Evolutionary conservation across 2,888 invertebrate species (phyloP), one percentile per base, ranked within the genome.

Genomic region (Drosophila greeni): DNA sequence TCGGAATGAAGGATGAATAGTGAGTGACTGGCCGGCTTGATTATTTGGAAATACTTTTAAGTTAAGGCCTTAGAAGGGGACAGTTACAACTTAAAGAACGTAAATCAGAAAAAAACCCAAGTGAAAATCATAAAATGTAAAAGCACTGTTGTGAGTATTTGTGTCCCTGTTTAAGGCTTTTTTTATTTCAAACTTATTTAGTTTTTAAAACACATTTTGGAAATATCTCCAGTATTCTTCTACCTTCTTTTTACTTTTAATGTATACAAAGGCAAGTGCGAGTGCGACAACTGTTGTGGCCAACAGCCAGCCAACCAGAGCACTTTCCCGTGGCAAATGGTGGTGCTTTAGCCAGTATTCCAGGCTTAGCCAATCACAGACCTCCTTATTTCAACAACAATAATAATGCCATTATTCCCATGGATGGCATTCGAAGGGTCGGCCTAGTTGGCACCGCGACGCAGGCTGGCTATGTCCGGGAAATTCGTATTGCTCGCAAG

Each of bases 1-100:
- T 82, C 73, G 76, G 70, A 70, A 76, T 75, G 68, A 68, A 73
- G 70, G 73, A 81, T 81, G 82, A 84, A 45, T 31, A 45, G 59
- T 65, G 69, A 45, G 59, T 65, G 69, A 23, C 49, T 31, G 36
- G 54, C 65, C 54, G 53, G 43, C 55, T 67, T 54, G 47, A 53
- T 70, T 60, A 59, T 37, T 56, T 45, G 65, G 54, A 34, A 70
- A 62, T 75, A 71, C 14, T 75, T 54, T 54, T 43, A 52, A 43
- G 23, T 42, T 42, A 45, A 49, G 2, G 39, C 24, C 11, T 43
- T 12, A 29, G 6, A 12, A 12, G 26, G 12, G 11, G 8, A 12
- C 29, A 29, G 8, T 31, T 18, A 26, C 14, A 7, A 16, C 20
- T 31, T 52, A 23, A 23, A 24, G 14, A 7, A 14, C 29, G 6